Base-by-base conservation (phyloP, 2,888 invertebrate species). In the Cremastinae sp. region DNA sequence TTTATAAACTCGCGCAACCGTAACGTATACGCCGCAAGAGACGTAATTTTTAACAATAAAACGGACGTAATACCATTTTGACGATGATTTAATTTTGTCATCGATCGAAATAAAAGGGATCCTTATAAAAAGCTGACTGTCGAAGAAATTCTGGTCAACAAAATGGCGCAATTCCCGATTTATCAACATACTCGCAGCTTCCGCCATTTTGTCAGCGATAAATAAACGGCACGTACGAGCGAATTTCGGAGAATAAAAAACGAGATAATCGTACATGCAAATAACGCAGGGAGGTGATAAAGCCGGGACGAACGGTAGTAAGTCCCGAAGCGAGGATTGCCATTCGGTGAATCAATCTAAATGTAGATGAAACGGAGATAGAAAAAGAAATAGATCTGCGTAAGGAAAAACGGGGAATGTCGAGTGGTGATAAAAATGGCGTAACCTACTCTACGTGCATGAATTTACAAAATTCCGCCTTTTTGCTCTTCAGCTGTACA, bases 381-480 rank as follows among this genome's bases (percentile, higher is more conserved):
- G 28, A 28, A 5, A 28, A 28, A 28, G 2, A 28, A 28, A 5
- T 28, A 28, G 14, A 14, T 0, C 5, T 1, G n/a, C n/a, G n/a
- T n/a, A 2, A 8, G 36, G 36, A 14, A 22, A 1, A 20, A n/a
- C 5, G 65, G 65, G 78, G 77, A 51, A 51, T 18, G 70, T 34
- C 20, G 51, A 43, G 45, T 20, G 36, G 10, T 74, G 38, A 51
- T n/a, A n/a, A 36, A 8, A 62, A 62, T 7, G 47, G 41, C 61
- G 61, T 10, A 62, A 47, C 36, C 28, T 10, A n/a, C 12, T 28
- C 9, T 9, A 28, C 9, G 10, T 0, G 34, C 18, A 8, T 28
- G 41, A 45, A 14, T 16, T 2, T 22, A n/a, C n/a, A 14, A 3
- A 18, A 10, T 61, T 62, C 14, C 47, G 61, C 47, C 47, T 12